Evolutionary conservation across 2,113 vertebrate species (phyloP).

Genomic region (Lophius piscatorius): DNA sequence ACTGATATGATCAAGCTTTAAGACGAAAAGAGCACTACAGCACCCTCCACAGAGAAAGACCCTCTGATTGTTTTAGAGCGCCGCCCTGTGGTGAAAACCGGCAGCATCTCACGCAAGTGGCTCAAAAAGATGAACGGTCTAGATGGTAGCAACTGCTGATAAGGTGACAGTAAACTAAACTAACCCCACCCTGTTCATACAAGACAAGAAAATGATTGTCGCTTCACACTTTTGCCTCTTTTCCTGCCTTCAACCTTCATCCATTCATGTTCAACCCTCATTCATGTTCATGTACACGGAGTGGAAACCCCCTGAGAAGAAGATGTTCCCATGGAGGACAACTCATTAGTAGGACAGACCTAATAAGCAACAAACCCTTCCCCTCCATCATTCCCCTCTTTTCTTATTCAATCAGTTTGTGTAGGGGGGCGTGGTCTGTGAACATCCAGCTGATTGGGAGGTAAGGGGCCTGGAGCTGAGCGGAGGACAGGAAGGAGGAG

Average conservation of each 20-base stretch:
- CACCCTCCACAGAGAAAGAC: background rate
- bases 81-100: conserved; percentile 58
- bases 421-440: conserved; percentile 57
- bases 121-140: conserved; percentile 5
- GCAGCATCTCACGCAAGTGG: background rate
- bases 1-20: background rate
- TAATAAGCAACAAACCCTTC: conserved; percentile 59
- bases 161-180: too few relatives aligned
- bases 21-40: background rate
- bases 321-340: conserved; percentile 66
- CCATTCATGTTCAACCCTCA: too few relatives aligned
- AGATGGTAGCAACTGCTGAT: too few relatives aligned
- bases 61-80: conserved; percentile 13
- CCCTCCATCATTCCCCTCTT: background rate
- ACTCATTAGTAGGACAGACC: conserved; percentile 66
- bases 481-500: conserved; percentile 2
- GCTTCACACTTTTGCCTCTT: background rate
- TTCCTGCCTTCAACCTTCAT: conserved; percentile 32
- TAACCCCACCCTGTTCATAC: too few relatives aligned
- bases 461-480: conserved; percentile 42
- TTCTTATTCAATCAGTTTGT: conserved; percentile 63
- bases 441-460: conserved; percentile 64
- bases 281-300: too few relatives aligned
- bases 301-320: conserved; percentile 29
- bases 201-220: background rate